Evolutionary conservation across 2,113 vertebrate genomes (phyloP), one percentile per base, ranked within the genome.

Genomic region (Phylloscopus trochiloides): DNA sequence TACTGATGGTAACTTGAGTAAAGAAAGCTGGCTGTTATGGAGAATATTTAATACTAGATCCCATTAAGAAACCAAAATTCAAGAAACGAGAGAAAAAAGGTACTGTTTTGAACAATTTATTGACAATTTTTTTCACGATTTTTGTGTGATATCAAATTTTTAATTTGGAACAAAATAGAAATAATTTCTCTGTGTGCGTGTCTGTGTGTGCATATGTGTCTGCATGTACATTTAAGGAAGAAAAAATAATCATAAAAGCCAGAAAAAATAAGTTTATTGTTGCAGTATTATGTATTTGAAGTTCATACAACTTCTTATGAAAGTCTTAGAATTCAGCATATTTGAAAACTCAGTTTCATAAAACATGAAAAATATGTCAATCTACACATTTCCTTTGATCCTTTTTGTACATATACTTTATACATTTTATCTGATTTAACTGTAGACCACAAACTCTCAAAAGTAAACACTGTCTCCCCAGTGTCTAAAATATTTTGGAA

Each of bases 111-210:
- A 63, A 36, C 2, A 63, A 78, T 17, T 31, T 86, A 28, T 57
- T 15, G 7, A 18, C 55, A 4, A 0, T 42, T 1, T 38, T 84
- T 54, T 40, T 34, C 8, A 58, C 2, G 0, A 24, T n/a, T 68
- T 63, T 16, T 21, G 10, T 31, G 5, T 58, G 40, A 59, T 17
- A 18, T 6, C 1, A 31, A 19, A 0, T 65, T n/a, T 92, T 73
- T 19, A 15, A 40, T 63, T 82, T 82, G 31, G 8, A 82, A 6
- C 1, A 34, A 86, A 73, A 43, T 20, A 78, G 11, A 38, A 68
- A 34, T 16, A 48, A 3, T 2, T 31, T 54, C 6, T 31, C 3
- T 36, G 0, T 31, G 7, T 48, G 6, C 28, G 4, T 50, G 21
- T 42, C 12, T 66, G 7, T 45, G 38, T 54, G 9, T 40, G 14